phyloP scores from a whole-genome alignment of 2,113 vertebrate species.

The Elachura formosa region DNA sequence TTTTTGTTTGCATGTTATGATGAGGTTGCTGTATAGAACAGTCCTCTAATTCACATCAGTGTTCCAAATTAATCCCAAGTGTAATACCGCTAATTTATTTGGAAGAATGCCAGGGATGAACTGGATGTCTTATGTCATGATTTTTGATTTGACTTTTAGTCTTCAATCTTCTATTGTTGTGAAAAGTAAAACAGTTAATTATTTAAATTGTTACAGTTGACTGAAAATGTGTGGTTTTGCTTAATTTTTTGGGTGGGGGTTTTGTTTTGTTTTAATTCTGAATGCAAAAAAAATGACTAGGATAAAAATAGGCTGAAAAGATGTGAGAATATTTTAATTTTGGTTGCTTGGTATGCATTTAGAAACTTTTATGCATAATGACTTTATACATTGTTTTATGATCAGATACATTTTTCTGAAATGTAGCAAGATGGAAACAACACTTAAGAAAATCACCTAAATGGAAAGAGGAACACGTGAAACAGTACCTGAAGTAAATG shows the following conservation, averaged over 20 bases:
- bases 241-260: not conserved
- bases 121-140: not conserved
- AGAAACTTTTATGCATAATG: not conserved
- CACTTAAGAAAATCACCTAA: not conserved
- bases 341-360: not conserved
- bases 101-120: not conserved
- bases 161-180: not conserved
- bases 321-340: not conserved
- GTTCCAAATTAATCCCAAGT: constrained; percentile 38
- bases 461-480: not conserved
- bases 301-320: not conserved
- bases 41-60: constrained; percentile 3
- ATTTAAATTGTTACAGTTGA: not conserved
- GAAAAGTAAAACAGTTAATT: not conserved
- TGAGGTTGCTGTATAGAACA: not conserved
- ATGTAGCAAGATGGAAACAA: not conserved
- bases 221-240: not conserved
- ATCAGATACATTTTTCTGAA: not conserved
- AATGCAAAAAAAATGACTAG: not conserved
- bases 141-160: not conserved
- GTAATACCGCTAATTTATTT: constrained; percentile 12
- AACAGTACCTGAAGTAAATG: not conserved
- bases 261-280: not conserved
- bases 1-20: not conserved
- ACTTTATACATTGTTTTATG: not conserved